Conservation (phyloP, 2,113 vertebrate species). For the Cyanistes caeruleus region DNA sequence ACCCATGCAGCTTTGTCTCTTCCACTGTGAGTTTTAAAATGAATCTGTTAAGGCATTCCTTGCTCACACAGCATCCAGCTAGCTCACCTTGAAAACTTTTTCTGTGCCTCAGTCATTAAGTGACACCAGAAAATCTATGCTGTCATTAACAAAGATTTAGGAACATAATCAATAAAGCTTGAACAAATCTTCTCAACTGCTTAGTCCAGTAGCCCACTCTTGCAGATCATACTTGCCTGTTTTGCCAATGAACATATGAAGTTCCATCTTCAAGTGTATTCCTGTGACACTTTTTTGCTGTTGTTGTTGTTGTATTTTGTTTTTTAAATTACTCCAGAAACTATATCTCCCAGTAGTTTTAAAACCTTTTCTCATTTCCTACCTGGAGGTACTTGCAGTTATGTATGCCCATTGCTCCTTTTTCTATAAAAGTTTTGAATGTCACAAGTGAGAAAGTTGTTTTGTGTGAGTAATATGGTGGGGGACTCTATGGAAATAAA, state of each 20-base stretch:
- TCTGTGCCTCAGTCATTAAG: background rate
- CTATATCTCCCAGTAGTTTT: background rate
- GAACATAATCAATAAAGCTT: background rate
- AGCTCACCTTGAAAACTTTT: background rate
- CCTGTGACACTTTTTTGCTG: background rate
- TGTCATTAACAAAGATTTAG: background rate
- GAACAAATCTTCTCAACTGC: background rate
- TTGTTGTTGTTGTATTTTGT: background rate
- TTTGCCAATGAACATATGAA: background rate
- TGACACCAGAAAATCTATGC: background rate
- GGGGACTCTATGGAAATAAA: slow-evolving; percentile 24
- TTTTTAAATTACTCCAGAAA: background rate
- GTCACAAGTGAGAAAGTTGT: slow-evolving; percentile 17
- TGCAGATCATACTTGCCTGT: background rate
- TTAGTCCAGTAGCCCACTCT: background rate
- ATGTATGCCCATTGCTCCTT: slow-evolving; percentile 1
- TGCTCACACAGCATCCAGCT: background rate
- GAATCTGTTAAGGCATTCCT: background rate
- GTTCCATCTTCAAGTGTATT: background rate
- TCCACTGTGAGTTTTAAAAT: background rate
- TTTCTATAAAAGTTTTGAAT: slow-evolving; percentile 61
- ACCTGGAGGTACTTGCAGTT: background rate
- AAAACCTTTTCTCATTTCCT: background rate
- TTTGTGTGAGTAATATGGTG: slow-evolving; percentile 35
- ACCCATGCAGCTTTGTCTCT: background rate